Evolutionary conservation across 1,140 invertebrate genomes (phyloP).

Genomic region (Ruditapes philippinarum): DNA sequence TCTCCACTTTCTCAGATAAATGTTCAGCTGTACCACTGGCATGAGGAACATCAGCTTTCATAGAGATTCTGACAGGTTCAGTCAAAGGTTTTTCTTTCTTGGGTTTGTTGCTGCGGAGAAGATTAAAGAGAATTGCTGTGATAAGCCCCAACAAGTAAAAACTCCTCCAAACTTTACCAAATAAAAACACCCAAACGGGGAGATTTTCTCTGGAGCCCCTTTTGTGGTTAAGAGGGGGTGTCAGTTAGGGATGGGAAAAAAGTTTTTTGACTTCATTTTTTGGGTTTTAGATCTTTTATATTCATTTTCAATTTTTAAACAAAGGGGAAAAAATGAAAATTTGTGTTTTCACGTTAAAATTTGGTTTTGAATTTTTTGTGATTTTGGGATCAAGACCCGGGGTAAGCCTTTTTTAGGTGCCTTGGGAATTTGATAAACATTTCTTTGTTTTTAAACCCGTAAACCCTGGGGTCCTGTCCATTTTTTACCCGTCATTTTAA

Average conservation of each 20-base stretch:
- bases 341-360: too few species aligned
- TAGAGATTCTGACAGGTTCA: constrained; percentile 57
- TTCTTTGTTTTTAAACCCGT: too few species aligned
- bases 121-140: constrained; percentile 72
- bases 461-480: too few species aligned
- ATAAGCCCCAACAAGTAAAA: constrained; percentile 74
- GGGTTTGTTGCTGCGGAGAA: constrained; percentile 59
- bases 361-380: too few species aligned
- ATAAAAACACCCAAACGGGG: constrained; percentile 68
- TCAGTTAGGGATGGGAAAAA: neutral
- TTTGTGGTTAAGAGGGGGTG: neutral
- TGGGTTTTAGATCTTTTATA: neutral
- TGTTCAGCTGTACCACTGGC: constrained; percentile 70
- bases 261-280: neutral
- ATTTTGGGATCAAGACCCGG: too few species aligned
- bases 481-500: too few species aligned
- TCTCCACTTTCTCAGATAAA: constrained; percentile 71
- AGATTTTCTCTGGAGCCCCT: neutral
- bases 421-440: too few species aligned
- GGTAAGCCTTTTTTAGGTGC: too few species aligned
- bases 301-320: constrained; percentile 19
- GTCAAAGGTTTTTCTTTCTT: constrained; percentile 56
- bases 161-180: constrained; percentile 70
- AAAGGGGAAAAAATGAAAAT: constrained; percentile 48
- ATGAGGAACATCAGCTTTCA: constrained; percentile 47